Evolutionary conservation across 2,888 invertebrate species (phyloP), one percentile per base, ranked within the genome.

Genomic region (Stenolophus ochropezus): DNA sequence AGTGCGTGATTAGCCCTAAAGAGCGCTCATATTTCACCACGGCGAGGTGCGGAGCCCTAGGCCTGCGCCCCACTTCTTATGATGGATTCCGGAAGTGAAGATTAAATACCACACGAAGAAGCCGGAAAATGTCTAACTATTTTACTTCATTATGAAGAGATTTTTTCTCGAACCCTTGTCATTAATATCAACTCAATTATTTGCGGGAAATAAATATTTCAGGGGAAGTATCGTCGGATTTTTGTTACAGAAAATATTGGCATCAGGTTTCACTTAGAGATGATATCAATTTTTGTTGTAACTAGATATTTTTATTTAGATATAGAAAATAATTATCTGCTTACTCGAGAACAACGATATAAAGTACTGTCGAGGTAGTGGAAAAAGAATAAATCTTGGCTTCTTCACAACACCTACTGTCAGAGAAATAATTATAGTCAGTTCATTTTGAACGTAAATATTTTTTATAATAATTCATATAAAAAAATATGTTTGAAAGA

Each of bases 11-110:
- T 77, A 77, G 77, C 77, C 77, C 51, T 61, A 65, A 77, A 77
- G 77, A 77, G 77, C 4, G 42, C 61, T 77, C 77, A 77, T 77
- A 77, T 77, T 77, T 77, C 77, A 77, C 33, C 21, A 8, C 27
- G 3, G 76, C 11, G 18, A 56, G 76, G 56, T 56, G 76, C 18
- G 58, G 49, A 73, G 73, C 71, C 33, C 42, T 18, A n/a, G 71
- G 8, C 49, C 51, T 25, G 53, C 25, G 53, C 53, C 47, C 75
- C 75, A 75, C 75, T 78, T 78, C 80, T 80, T 80, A 80, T 80
- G 80, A 80, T 80, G 80, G 58, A 80, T 80, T 42, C 71, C 73
- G 80, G 80, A 80, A 80, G 80, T 80, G 73, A 73, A 80, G 80
- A 80, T 80, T 80, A 80, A 80, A 80, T 73, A 73, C 14, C 80